Evolutionary conservation across 2,797 vertebrate genomes (phyloP), one percentile per base, ranked within the genome.

Genomic region (Mus minutoides): DNA sequence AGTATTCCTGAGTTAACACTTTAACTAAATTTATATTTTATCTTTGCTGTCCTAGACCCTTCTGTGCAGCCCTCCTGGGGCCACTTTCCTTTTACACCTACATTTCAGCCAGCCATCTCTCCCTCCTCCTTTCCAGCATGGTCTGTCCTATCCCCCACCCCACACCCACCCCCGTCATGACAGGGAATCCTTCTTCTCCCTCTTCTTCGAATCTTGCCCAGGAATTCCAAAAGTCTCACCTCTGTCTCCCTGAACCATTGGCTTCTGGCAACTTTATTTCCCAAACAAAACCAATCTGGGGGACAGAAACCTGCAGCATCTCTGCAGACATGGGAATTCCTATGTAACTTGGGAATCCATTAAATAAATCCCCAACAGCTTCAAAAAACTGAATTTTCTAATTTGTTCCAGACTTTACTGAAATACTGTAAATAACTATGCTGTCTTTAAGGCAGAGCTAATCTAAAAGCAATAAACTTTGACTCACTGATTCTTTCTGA

Each of bases 331-430:
- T 37, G 69, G 69, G 69, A 37, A 37, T 71, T 22, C n/a, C 3
- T 0, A 37, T 37, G n/a, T 21, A 21, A 37, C 37, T 37, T 37
- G 69, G 69, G 69, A 37, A 21, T 71, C 19, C n/a, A 37, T 71
- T 37, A 37, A 21, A 21, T 37, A 71, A 37, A 71, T 71, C 69
- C 9, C 69, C n/a, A 71, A 71, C n/a, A 37, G 17, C 49, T 56
- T 79, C 22, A 58, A 60, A 94, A 77, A 90, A n/a, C 17, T 86
- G 69, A 94, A 69, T 11, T 73, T 93, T 88, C 26, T n/a, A 86
- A 67, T 29, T 58, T 43, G 34, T 56, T 73, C 54, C 21, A 19
- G n/a, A 37, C 24, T 73, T 71, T 73, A 56, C n/a, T 3, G 29
- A 56, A 73, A 40, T 29, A 67, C 43, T 24, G 7, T 76, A 54